phyloP scores from a whole-genome alignment of 2,888 invertebrate genomes.

The Lydus trimaculatus region DNA sequence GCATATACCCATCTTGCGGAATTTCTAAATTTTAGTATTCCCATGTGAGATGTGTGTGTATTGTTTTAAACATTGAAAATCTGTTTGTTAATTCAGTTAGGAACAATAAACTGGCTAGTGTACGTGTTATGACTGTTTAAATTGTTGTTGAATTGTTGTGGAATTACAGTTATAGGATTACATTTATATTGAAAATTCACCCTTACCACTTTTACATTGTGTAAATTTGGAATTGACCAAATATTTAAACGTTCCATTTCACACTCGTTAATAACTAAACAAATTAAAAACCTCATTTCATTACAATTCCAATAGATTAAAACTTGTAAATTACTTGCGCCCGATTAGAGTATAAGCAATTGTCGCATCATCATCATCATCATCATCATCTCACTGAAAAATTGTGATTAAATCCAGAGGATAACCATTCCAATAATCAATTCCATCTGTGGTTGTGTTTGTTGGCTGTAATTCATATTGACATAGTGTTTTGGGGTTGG shows the following conservation, averaged over 20 bases:
- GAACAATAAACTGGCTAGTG: slow-evolving; percentile 27
- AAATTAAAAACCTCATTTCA: slow-evolving; percentile 56
- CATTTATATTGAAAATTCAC: slow-evolving; percentile 2
- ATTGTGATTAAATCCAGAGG: slow-evolving; percentile 56
- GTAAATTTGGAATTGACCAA: slow-evolving; percentile 45
- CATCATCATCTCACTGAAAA: slow-evolving; percentile 47
- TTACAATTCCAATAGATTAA: slow-evolving; percentile 53
- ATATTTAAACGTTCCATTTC: slow-evolving; percentile 46
- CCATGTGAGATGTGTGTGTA: no score
- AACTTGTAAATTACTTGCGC: slow-evolving; percentile 58
- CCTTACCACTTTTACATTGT: neutral
- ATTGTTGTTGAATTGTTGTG: slow-evolving; percentile 12
- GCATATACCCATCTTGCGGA: neutral
- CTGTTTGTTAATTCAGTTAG: slow-evolving; percentile 42
- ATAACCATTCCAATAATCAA: slow-evolving; percentile 1
- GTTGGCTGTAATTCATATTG: slow-evolving; percentile 53
- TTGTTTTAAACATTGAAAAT: slow-evolving; percentile 42
- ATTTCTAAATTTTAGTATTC: slow-evolving; percentile 40
- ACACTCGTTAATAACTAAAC: slow-evolving; percentile 41
- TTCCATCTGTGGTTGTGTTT: slow-evolving; percentile 47
- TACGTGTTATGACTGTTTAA: slow-evolving; percentile 20
- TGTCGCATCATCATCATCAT: no score
- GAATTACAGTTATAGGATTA: neutral
- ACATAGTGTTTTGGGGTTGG: slow-evolving; percentile 42
- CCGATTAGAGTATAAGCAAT: slow-evolving; percentile 53